These are phyloP conservation scores for Ptilodon capucinus DNA, from an alignment of 2,888 invertebrate genomes.

Conservation along the genomic window DNA sequence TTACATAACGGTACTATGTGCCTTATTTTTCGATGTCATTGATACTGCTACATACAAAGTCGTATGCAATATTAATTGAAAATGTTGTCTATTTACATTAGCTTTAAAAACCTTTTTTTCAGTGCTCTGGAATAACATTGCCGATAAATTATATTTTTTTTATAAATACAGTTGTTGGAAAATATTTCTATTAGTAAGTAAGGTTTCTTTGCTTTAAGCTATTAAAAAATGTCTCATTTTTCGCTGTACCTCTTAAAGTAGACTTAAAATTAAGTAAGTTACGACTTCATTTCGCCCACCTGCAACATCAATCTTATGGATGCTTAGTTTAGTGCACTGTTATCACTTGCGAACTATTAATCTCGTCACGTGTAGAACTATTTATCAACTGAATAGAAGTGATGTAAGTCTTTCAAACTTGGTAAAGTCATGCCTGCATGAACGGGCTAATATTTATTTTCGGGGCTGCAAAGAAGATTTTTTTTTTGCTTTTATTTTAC, in stretches of 20 bases:
- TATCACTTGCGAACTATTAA: neutral
- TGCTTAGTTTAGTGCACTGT: neutral
- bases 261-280: neutral
- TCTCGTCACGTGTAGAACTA: neutral
- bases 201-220: neutral
- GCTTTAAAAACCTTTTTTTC: too few species aligned
- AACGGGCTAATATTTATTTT: neutral
- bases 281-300: neutral
- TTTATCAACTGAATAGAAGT: neutral
- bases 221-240: neutral
- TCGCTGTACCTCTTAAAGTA: neutral
- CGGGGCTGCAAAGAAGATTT: too few species aligned
- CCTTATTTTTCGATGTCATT: too few species aligned
- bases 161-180: too few species aligned
- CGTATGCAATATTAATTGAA: too few species aligned
- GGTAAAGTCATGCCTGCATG: neutral
- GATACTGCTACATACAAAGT: too few species aligned
- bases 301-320: neutral
- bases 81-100: too few species aligned
- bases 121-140: too few species aligned
- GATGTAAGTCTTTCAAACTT: neutral
- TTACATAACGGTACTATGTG: too few species aligned
- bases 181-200: too few species aligned
- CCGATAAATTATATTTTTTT: too few species aligned
- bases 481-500: too few species aligned